Base-by-base conservation (phyloP, 2,888 invertebrate species). In the Auanema sp. region DNA sequence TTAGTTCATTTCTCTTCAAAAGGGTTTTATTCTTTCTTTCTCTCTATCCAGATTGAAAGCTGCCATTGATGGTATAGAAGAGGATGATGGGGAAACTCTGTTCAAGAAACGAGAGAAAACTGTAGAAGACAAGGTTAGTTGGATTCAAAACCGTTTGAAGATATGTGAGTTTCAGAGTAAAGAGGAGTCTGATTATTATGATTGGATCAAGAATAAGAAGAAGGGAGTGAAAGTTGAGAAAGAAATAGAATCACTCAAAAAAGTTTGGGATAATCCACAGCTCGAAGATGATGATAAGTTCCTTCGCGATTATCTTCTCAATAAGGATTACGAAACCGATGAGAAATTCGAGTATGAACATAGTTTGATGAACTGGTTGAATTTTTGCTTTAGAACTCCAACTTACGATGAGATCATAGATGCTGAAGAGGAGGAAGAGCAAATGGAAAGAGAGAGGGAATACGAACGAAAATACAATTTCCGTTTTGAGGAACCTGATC, bases 401-500 rank as follows among this genome's bases (percentile, higher is more conserved):
- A 83, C 85, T 0, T 85, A 90, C 81, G 89, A 90, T 69, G 90
- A 90, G 84, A 88, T 90, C 71, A 86, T 89, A 6, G 88, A 89
- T 65, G 87, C 88, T 0, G 90, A 90, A 0, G 91, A 90, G 60
- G 93, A 94, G 83, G 92, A 93, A 83, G 86, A 88, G 71, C 88
- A 89, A 69, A 62, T 79, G 52, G 90, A 91, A 77, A 89, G 90
- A 82, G 92, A 92, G 85, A 92, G 91, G 70, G 89, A 91, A 84
- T 97, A 94, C 86, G 96, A 97, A 83, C 89, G 91, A 52, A 94
- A 95, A 73, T 97, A 91, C 85, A 96, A 97, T 87, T 95, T 93
- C 85, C 88, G 97, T 69, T 97, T 91, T 85, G 95, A 98, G 85
- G 95, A 97, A 85, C 96, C 94, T 0, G 95, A 96, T 85, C 89